Evolutionary conservation across 2,888 invertebrate genomes (phyloP), one percentile per base, ranked within the genome.

Genomic region (Gari tellinella): DNA sequence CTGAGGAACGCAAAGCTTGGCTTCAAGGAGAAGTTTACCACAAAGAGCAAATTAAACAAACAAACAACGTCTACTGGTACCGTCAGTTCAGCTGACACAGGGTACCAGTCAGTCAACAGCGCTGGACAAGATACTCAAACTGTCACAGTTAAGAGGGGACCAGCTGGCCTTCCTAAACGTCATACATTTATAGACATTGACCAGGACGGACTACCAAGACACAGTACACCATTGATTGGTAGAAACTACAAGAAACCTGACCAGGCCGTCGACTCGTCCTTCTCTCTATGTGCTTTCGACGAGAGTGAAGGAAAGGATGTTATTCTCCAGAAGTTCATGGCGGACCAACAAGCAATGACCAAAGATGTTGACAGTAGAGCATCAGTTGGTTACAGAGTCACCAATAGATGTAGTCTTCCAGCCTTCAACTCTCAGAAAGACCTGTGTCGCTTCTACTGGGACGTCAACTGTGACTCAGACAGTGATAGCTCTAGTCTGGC

Each of bases 301-400:
- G 70, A 76, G 48, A 17, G 15, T 38, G 48, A 48, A 14, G 76
- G 76, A 19, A 76, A 76, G 41, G 40, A 46, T 38, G 31, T 60
- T 55, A 55, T 76, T 38, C 53, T 76, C 25, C 49, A 60, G 53
- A 70, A 64, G 31, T 76, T 76, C 37, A 72, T 76, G 67, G 64
- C 48, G 8, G 70, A 72, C 49, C 66, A 73, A 26, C 19, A 23
- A 15, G 21, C 49, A 17, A 15, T 49, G 49, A 19, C 19, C 3
- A 14, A 17, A 25, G 25, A 19, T 12, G 21, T 25, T 21, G 15
- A 14, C 49, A 49, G 21, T 15, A 15, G 15, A 15, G 23, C 25
- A 15, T 15, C 21, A 10, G 10, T 31, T 31, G 31, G 5, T n/a
- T n/a, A n/a, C n/a, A n/a, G n/a, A n/a, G n/a, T n/a, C 1, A 49